Percentiles rank a stretch among this genome's conserved stretches.
These are phyloP conservation scores for Steinernema carpocapsae DNA, from an alignment of 2,888 invertebrate genomes.

Conservation along the genomic window DNA sequence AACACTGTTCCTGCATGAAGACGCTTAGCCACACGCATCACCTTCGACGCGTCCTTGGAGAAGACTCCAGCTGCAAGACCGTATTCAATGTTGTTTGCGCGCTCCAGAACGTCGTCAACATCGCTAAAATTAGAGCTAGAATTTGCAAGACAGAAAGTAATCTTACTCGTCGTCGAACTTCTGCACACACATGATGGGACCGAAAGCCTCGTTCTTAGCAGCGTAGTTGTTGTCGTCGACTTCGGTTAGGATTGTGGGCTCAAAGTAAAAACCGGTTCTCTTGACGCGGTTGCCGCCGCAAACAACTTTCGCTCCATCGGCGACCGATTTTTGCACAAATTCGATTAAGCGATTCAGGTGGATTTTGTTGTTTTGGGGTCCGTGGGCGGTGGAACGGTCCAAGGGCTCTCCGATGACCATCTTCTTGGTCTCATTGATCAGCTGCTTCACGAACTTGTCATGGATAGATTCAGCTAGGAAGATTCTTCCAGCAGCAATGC, in stretches of 20 bases:
- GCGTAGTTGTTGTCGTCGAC: constrained; percentile 89
- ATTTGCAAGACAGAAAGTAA: not conserved
- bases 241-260: constrained; percentile 89
- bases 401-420: constrained; percentile 84
- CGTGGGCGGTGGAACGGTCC: constrained; percentile 85
- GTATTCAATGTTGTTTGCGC: not conserved
- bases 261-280: constrained; percentile 81
- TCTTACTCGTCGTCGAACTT: constrained; percentile 68
- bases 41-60: not conserved
- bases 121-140: constrained; percentile 77
- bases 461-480: constrained; percentile 75
- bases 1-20: not conserved
- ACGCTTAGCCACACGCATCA: not conserved
- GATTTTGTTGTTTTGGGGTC: constrained; percentile 89
- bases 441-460: constrained; percentile 80
- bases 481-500: not conserved
- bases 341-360: constrained; percentile 84
- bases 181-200: constrained; percentile 91
- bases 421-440: constrained; percentile 77
- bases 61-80: not conserved
- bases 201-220: constrained; percentile 93
- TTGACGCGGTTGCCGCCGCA: constrained; percentile 80
- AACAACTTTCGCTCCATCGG: constrained; percentile 85
- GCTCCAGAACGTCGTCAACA: constrained; percentile 74
- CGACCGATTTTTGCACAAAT: constrained; percentile 77